These are phyloP conservation scores for Amblyteles armatorius DNA, from an alignment of 2,888 invertebrate genomes.

Conservation along the genomic window DNA sequence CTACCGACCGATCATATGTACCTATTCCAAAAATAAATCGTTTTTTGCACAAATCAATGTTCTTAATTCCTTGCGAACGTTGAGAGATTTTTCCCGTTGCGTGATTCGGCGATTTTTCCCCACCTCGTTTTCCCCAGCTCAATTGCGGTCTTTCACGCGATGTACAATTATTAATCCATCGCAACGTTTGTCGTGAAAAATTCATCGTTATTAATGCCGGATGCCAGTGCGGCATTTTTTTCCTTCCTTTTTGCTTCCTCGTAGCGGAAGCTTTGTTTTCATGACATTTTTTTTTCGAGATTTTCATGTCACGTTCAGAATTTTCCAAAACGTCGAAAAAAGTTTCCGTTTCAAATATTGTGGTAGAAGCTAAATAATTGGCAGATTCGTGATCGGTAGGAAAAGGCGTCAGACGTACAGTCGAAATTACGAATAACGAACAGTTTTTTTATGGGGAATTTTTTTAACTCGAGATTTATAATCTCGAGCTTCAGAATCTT, in stretches of 20 bases:
- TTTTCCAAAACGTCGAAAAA: too few species aligned
- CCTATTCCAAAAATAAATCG: slow-evolving; percentile 60
- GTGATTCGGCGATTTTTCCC: slow-evolving; percentile 2
- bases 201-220: not conserved
- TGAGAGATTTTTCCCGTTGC: not conserved
- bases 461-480: too few species aligned
- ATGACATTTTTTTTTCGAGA: too few species aligned
- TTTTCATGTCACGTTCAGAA: too few species aligned
- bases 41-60: slow-evolving; percentile 54
- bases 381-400: too few species aligned
- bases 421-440: too few species aligned
- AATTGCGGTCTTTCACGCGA: slow-evolving; percentile 28
- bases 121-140: not conserved
- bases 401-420: too few species aligned
- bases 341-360: too few species aligned
- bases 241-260: too few species aligned
- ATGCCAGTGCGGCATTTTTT: not conserved
- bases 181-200: not conserved
- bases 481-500: not conserved
- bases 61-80: not conserved
- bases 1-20: slow-evolving; percentile 62
- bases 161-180: not conserved
- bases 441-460: too few species aligned
- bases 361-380: too few species aligned
- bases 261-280: too few species aligned